Percentiles rank a stretch among this genome's conserved stretches.
Evolutionary conservation across 2,113 vertebrate genomes (phyloP).

Genomic region (Apteryx owenii): DNA sequence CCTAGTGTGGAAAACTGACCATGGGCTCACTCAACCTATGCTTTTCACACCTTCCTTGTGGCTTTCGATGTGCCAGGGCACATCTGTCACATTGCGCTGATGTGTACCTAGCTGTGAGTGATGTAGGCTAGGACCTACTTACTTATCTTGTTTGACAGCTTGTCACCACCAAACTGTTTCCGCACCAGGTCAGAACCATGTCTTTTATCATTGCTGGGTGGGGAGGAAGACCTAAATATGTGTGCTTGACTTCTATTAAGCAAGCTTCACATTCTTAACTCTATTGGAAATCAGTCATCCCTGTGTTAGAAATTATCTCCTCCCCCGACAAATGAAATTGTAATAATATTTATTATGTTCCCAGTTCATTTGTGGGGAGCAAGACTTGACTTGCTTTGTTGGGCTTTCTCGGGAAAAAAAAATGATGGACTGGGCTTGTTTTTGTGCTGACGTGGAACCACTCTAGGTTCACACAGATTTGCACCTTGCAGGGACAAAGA

Average conservation of each 20-base stretch:
- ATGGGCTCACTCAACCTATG: neutral
- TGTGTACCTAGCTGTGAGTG: neutral
- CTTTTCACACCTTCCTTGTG: no score
- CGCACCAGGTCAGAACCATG: rapidly evolving
- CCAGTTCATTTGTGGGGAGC: neutral
- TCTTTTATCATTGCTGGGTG: neutral
- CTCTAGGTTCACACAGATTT: neutral
- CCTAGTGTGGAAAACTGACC: neutral
- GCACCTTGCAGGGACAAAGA: neutral
- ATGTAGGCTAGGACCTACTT: neutral
- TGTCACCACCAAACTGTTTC: neutral
- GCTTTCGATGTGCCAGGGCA: neutral
- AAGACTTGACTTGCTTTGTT: slow-evolving; percentile 22
- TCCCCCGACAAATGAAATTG: neutral
- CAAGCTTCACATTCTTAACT: neutral
- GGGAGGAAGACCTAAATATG: neutral
- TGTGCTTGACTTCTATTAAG: neutral
- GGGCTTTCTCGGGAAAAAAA: neutral
- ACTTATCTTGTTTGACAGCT: neutral
- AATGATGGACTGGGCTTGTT: neutral
- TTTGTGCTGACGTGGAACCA: rapidly evolving
- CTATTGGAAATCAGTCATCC: slow-evolving; percentile 23
- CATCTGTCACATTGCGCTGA: rapidly evolving
- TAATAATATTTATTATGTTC: neutral
- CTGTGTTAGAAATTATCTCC: neutral